Percentiles rank a stretch among this genome's conserved stretches.
phyloP scores from a whole-genome alignment of 2,797 vertebrate species.

The Lutjanus argentimaculatus region DNA sequence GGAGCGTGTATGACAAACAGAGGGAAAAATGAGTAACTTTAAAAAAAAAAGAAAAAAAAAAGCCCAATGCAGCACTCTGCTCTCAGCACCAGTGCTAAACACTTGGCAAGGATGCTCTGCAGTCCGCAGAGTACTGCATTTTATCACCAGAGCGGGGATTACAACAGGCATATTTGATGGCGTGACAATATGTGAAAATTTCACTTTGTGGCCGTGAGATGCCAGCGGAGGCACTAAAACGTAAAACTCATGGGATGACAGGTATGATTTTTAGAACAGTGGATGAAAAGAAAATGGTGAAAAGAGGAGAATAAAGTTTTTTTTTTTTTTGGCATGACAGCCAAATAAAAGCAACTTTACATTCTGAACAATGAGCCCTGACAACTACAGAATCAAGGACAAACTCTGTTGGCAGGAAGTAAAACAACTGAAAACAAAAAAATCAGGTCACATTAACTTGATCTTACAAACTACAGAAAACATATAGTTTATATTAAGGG shows the following conservation, averaged over 20 bases:
- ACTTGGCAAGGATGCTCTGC: conserved; percentile 1
- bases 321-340: neutral
- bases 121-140: conserved; percentile 7
- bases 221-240: neutral
- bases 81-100: conserved; percentile 8
- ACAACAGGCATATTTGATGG: conserved; percentile 16
- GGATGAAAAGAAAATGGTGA: neutral
- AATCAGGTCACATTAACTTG: neutral
- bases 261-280: neutral
- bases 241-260: conserved; percentile 11
- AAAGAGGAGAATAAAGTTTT: neutral
- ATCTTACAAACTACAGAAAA: neutral
- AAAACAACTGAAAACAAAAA: neutral
- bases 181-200: conserved; percentile 4
- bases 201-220: conserved; percentile 3
- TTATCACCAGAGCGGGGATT: conserved; percentile 9
- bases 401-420: neutral
- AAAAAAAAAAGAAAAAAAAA: conserved; percentile 9
- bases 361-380: neutral
- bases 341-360: neutral
- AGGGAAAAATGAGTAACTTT: neutral
- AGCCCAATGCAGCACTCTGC: conserved; percentile 4
- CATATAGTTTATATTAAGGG: neutral
- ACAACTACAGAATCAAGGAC: neutral
- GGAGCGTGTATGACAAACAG: conserved; percentile 10